Evolutionary conservation across 2,797 vertebrate species (phyloP).

Genomic region (Smutsia temminckii): DNA sequence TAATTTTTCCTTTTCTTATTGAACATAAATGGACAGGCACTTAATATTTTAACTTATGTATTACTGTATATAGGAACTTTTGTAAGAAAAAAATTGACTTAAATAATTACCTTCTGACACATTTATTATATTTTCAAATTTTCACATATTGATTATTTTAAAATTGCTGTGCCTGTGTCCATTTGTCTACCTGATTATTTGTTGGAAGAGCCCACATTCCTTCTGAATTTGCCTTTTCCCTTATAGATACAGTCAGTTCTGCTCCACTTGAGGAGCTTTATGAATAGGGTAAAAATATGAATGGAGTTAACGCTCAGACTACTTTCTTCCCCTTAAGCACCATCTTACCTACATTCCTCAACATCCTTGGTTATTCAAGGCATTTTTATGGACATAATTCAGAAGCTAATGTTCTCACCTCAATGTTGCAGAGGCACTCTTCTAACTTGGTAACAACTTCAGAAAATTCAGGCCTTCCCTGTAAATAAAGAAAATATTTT

Average conservation of each 20-base stretch:
- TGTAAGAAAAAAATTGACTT: background rate
- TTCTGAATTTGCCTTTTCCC: background rate
- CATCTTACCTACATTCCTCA: background rate
- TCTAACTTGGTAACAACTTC: slow-evolving; percentile 94
- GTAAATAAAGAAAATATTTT: slow-evolving; percentile 66
- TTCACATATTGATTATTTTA: background rate
- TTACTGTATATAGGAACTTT: background rate
- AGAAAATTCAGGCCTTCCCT: slow-evolving; percentile 97
- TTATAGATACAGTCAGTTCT: background rate
- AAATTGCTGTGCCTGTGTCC: background rate
- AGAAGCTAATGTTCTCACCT: slow-evolving; percentile 85
- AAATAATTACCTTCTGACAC: background rate
- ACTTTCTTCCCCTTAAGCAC: background rate
- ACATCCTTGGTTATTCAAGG: rapidly evolving
- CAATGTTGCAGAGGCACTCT: slow-evolving; percentile 94
- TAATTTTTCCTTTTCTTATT: background rate
- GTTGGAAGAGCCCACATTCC: background rate
- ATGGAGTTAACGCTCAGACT: background rate
- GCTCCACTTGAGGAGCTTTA: background rate
- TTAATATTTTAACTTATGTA: background rate
- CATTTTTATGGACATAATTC: background rate
- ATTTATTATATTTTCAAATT: slow-evolving; percentile 6
- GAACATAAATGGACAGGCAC: background rate
- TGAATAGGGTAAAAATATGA: background rate
- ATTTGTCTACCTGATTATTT: background rate